Base-by-base conservation (phyloP, 2,113 vertebrate species). In the Hirundichthys speculiger region DNA sequence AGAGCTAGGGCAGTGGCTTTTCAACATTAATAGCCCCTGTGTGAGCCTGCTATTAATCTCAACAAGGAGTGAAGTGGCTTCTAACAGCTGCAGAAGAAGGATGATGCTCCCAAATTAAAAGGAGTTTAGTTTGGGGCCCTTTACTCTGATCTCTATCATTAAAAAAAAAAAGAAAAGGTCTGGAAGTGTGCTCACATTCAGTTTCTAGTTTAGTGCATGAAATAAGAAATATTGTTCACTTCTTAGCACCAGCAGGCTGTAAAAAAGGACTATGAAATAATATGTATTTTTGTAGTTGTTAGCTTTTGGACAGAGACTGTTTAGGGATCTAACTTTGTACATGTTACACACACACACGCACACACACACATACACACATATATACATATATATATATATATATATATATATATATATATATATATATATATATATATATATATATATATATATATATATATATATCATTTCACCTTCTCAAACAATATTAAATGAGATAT, bases 1-100 rank as follows among this genome's bases (percentile, higher is more conserved):
- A 80, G 78, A 82, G 78, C 78, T 70, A 70, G 67, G 70, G 64
- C 78, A 60, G 63, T 59, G 73, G 68, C 70, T 77, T 68, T 76
- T 79, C 76, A 79, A 61, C 78, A 64, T 56, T 82, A 86, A 85
- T 88, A 80, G 73, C 60, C 74, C 68, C 62, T 14, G 22, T 70
- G 64, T 69, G 68, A 18, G 57, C 24, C 41, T 42, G 74, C 80
- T 63, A 82, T 89, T 89, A 82, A 84, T 88, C 80, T 90, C 69
- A 86, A 86, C 84, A 72, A 80, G 83, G 61, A 79, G 58, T 72
- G 67, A 79, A 88, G 82, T 83, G 80, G 73, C 56, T 66, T 63
- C 61, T 67, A 27, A 34, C 73, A 79, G 79, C 75, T 82, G 76
- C 76, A 75, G 65, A 13, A 65, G 55, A 64, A 52, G 52, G 51